Evolutionary conservation across 2,888 invertebrate species (phyloP).

Genomic region (Pandemis cinnamomeana): DNA sequence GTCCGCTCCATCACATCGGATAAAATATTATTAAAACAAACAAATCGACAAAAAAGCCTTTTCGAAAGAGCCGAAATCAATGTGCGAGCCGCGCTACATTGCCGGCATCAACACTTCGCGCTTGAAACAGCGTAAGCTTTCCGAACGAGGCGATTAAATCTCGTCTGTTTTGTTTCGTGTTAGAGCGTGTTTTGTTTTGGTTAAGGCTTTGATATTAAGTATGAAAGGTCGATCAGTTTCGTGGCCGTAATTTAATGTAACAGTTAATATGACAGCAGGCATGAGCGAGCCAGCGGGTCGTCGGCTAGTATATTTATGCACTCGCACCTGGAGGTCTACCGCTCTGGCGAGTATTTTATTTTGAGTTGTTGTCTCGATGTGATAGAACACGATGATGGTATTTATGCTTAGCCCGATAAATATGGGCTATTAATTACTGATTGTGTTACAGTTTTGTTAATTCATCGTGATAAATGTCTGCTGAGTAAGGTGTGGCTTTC

Average conservation of each 20-base stretch:
- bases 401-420: conserved; percentile 78
- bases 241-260: conserved; percentile 83
- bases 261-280: conserved; percentile 84
- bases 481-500: conserved; percentile 50
- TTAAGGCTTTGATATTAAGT: conserved; percentile 63
- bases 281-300: conserved; percentile 83
- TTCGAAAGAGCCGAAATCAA: conserved; percentile 84
- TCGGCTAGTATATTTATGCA: conserved; percentile 81
- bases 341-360: conserved; percentile 73
- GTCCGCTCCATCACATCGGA: conserved; percentile 81
- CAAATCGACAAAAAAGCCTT: conserved; percentile 82
- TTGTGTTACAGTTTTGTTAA: conserved; percentile 80
- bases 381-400: conserved; percentile 73
- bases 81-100: conserved; percentile 79
- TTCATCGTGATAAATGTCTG: conserved; percentile 74
- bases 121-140: conserved; percentile 51
- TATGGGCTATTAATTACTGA: conserved; percentile 81
- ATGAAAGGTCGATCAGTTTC: conserved; percentile 72
- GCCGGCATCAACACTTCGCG: conserved; percentile 53
- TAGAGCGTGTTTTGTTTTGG: conserved; percentile 54
- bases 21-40: conserved; percentile 85
- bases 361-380: conserved; percentile 73
- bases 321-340: conserved; percentile 83
- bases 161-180: conserved; percentile 19
- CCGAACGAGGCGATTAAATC: conserved; percentile 38